These are phyloP conservation scores for Strigops habroptila DNA, from an alignment of 2,113 vertebrate species.

Conservation along the genomic window DNA sequence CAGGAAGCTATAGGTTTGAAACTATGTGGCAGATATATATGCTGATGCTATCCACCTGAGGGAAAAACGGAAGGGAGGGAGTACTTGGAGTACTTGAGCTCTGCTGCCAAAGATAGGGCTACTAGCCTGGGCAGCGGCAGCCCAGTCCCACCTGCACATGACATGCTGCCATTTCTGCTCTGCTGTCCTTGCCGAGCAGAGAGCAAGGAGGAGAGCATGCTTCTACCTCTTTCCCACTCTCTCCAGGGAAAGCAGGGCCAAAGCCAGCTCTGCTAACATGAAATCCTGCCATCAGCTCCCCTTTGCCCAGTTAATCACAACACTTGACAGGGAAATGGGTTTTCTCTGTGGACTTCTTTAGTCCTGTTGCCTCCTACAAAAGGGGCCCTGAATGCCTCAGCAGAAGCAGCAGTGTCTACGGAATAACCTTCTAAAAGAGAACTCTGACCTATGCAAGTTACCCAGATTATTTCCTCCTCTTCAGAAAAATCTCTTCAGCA, in stretches of 20 bases:
- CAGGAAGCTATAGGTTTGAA: not conserved
- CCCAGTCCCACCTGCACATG: accelerated
- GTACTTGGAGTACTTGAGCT: not conserved
- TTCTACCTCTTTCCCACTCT: not conserved
- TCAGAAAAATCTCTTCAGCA: not conserved
- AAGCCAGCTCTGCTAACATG: not conserved
- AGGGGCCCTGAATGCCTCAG: not conserved
- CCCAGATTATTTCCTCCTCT: not conserved
- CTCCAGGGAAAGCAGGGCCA: not conserved
- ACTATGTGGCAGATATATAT: accelerated
- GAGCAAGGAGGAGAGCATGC: not conserved
- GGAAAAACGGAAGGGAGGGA: not conserved
- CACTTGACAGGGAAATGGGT: accelerated
- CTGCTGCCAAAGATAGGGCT: not conserved
- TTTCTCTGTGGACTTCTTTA: not conserved
- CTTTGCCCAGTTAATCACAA: not conserved
- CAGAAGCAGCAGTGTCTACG: not conserved
- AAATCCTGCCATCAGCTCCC: not conserved
- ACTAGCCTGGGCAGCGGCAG: not conserved
- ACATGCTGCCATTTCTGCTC: not conserved
- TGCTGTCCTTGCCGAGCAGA: accelerated
- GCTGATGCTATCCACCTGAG: not conserved
- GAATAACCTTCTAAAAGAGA: not conserved
- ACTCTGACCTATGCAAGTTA: not conserved
- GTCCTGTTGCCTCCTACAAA: not conserved